A percentile compares a stretch with the other conserved stretches of the same genome.
phyloP scores from a whole-genome alignment of 1,140 invertebrate genomes.

The Brachionus asplanchnoidis region DNA sequence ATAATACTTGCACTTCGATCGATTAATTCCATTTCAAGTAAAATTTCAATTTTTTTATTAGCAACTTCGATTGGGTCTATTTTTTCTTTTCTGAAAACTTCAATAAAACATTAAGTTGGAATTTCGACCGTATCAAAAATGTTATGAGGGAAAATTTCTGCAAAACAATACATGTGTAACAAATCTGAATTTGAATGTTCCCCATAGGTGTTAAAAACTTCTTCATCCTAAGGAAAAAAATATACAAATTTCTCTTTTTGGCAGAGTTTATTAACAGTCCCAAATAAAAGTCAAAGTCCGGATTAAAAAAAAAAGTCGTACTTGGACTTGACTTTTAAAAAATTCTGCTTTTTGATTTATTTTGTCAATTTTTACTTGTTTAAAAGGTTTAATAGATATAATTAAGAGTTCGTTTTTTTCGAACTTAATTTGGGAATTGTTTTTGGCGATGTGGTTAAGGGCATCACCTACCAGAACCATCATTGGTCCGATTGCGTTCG shows the following conservation, averaged over 20 bases:
- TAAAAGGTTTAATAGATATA: constrained; percentile 50
- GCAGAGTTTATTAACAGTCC: no score
- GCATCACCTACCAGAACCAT: constrained; percentile 58
- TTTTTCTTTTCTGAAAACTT: constrained; percentile 37
- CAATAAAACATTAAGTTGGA: not conserved
- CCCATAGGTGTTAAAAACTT: constrained; percentile 58
- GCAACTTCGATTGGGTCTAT: constrained; percentile 14
- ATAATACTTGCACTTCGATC: constrained; percentile 22
- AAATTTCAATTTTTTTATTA: constrained; percentile 15
- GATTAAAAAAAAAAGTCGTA: no score
- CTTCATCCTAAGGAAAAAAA: constrained; percentile 49
- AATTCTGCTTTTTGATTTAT: not conserved
- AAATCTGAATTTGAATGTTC: constrained; percentile 52
- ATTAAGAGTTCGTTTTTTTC: constrained; percentile 52
- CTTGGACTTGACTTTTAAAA: no score
- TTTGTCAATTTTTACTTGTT: constrained; percentile 47
- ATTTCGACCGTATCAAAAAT: constrained; percentile 50
- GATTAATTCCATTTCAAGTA: constrained; percentile 10
- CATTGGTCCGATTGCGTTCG: constrained; percentile 47
- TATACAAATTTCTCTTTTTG: no score
- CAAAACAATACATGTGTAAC: constrained; percentile 58
- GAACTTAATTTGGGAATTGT: constrained; percentile 55
- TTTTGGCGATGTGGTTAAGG: constrained; percentile 55
- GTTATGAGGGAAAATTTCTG: constrained; percentile 51
- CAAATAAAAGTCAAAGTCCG: no score